These are phyloP conservation scores for Scaptomyza pallida DNA, from an alignment of 1,140 invertebrate species.

Conservation along the genomic window DNA sequence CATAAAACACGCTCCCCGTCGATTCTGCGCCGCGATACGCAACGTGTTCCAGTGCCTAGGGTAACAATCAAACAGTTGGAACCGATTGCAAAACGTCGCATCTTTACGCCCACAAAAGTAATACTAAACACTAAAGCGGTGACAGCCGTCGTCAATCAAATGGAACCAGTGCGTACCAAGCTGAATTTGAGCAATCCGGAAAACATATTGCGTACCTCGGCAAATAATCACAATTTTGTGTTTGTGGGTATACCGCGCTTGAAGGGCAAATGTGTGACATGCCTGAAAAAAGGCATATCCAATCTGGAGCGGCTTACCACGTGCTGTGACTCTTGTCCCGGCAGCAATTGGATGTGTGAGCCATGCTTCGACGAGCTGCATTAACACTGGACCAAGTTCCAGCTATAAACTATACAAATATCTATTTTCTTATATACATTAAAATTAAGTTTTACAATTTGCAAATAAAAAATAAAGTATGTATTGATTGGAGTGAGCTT, in stretches of 20 bases:
- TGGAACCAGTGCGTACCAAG: constrained; percentile 22
- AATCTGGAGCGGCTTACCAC: constrained; percentile 52
- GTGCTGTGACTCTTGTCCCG: constrained; percentile 68
- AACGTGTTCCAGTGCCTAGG: constrained; percentile 17
- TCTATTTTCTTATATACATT: background rate
- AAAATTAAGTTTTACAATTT: background rate
- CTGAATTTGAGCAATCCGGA: constrained; percentile 46
- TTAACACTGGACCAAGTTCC: background rate
- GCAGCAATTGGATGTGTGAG: constrained; percentile 75
- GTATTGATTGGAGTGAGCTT: background rate
- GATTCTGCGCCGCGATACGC: constrained; percentile 3
- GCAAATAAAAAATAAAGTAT: background rate
- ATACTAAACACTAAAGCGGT: background rate
- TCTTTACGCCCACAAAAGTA: background rate
- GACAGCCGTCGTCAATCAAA: background rate
- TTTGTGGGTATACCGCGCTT: constrained; percentile 57
- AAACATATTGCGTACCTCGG: constrained; percentile 44
- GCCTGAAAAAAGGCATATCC: constrained; percentile 48
- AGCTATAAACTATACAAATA: background rate
- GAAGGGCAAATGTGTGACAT: constrained; percentile 69
- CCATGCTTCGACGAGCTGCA: constrained; percentile 66
- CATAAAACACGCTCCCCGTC: constrained; percentile 1
- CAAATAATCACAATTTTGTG: constrained; percentile 64
- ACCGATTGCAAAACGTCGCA: background rate
- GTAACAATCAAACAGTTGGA: constrained; percentile 10